Conservation (phyloP, 1,140 invertebrate species). For the Pantala flavescens region DNA sequence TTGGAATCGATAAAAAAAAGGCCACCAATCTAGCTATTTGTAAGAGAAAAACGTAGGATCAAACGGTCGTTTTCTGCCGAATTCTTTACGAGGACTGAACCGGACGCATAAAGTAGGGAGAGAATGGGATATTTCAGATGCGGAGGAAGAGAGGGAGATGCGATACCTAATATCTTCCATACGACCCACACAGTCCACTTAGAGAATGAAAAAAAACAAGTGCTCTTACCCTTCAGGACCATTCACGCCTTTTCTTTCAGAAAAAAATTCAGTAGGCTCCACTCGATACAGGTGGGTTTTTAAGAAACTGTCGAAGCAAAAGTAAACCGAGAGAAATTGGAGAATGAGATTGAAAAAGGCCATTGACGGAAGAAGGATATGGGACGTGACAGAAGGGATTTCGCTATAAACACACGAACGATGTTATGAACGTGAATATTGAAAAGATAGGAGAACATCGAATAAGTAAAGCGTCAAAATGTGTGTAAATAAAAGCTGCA, state of each 20-base stretch:
- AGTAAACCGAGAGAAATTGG: no score
- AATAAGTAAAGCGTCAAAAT: no score
- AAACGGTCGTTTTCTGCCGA: background rate
- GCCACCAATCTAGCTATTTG: background rate
- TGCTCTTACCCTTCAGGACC: no score
- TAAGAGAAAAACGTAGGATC: background rate
- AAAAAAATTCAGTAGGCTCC: no score
- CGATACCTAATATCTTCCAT: background rate
- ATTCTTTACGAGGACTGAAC: background rate
- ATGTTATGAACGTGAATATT: background rate
- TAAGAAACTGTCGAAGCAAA: no score
- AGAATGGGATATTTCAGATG: background rate
- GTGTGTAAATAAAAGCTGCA: no score
- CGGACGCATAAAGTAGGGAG: background rate
- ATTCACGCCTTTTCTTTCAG: no score
- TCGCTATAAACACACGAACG: background rate
- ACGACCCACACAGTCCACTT: background rate
- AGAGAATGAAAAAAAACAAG: no score
- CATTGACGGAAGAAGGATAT: no score
- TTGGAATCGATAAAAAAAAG: background rate
- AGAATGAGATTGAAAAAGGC: no score
- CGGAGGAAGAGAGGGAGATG: background rate
- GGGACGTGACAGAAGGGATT: no score
- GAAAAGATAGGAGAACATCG: background rate
- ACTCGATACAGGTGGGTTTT: no score